Conservation (phyloP, 2,797 vertebrate genomes). For the Gymnocypris eckloni region DNA sequence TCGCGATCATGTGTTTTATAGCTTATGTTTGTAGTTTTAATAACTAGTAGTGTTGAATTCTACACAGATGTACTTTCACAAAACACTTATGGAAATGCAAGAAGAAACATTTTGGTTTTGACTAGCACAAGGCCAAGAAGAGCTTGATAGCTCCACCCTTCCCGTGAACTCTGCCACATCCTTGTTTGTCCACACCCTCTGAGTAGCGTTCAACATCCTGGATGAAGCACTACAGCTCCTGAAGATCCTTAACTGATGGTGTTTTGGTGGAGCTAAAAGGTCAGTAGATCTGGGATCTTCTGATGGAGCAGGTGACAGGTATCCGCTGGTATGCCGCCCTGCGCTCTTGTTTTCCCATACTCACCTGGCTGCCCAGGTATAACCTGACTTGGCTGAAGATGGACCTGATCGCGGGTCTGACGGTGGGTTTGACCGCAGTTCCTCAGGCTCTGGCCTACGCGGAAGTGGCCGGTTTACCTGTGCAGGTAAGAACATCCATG, state of each 20-base stretch:
- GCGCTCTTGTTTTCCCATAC: constrained; percentile 78
- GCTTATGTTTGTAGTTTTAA: not conserved
- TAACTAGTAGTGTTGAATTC: not conserved
- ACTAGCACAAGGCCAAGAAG: not conserved
- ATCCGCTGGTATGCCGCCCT: constrained; percentile 65
- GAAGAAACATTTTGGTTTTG: not conserved
- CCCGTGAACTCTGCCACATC: not conserved
- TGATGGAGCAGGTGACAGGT: constrained; percentile 54
- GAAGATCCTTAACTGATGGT: not conserved
- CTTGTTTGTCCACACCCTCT: not conserved
- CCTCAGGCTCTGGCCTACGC: constrained; percentile 95
- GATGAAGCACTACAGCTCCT: not conserved
- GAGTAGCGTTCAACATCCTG: not conserved
- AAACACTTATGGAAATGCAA: not conserved
- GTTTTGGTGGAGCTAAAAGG: no score
- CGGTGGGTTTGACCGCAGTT: constrained; percentile 86
- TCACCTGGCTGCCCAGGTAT: constrained; percentile 89
- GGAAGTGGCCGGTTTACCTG: constrained; percentile 90
- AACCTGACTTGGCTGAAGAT: constrained; percentile 83
- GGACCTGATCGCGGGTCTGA: constrained; percentile 87
- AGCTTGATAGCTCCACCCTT: not conserved
- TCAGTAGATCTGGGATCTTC: not conserved
- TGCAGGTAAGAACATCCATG: constrained; percentile 80
- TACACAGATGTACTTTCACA: not conserved
- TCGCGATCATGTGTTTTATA: not conserved